Conservation (phyloP, 1,140 invertebrate species). For the Scaptomyza pallida region DNA sequence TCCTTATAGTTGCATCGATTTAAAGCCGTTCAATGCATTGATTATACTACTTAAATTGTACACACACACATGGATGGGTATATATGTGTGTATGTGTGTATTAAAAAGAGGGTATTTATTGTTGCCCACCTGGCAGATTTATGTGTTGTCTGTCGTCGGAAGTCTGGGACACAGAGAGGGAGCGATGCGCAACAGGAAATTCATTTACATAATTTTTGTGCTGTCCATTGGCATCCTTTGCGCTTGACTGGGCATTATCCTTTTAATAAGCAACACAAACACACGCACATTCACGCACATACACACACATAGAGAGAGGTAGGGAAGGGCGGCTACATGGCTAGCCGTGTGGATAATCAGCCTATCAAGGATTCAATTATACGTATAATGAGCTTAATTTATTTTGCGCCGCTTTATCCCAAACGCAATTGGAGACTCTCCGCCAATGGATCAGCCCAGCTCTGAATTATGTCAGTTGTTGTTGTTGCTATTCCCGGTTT, state of each 20-base stretch:
- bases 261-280: constrained; percentile 66
- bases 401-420: constrained; percentile 69
- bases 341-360: constrained; percentile 80
- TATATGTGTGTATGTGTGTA: neutral
- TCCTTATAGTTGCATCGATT: constrained; percentile 1
- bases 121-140: constrained; percentile 66
- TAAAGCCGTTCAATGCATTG: constrained; percentile 20
- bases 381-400: constrained; percentile 66
- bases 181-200: constrained; percentile 74
- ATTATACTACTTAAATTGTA: constrained; percentile 14
- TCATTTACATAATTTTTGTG: constrained; percentile 81
- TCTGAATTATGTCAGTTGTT: constrained; percentile 43
- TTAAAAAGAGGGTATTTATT: constrained; percentile 24
- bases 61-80: constrained; percentile 6
- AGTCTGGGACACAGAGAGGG: neutral
- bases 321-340: constrained; percentile 29
- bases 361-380: constrained; percentile 70
- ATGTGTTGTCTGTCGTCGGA: constrained; percentile 45
- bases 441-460: constrained; percentile 37
- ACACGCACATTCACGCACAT: constrained; percentile 13
- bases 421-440: constrained; percentile 5
- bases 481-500: constrained; percentile 19
- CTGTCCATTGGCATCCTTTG: constrained; percentile 77
- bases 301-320: constrained; percentile 3
- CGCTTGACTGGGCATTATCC: constrained; percentile 75